phyloP scores from a whole-genome alignment of 2,797 vertebrate species.

The Pteropus rufus region DNA sequence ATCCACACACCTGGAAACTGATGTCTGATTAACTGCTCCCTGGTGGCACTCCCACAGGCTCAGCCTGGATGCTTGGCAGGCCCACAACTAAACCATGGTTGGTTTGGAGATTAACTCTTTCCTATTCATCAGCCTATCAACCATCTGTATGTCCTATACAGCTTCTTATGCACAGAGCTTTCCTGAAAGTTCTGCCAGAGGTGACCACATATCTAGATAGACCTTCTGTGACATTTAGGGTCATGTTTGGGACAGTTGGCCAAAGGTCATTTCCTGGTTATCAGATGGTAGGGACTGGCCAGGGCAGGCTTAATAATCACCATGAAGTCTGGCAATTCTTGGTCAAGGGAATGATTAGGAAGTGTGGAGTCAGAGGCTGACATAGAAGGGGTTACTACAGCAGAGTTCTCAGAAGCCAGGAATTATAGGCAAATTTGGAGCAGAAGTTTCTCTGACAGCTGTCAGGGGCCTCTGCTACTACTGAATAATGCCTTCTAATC shows the following conservation, averaged over 20 bases:
- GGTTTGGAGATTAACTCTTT: slow-evolving; percentile 61
- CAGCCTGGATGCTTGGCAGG: background rate
- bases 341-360: background rate
- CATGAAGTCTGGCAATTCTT: background rate
- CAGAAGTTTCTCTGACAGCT: slow-evolving; percentile 5
- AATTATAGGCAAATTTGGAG: background rate
- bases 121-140: background rate
- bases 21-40: slow-evolving; percentile 66
- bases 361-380: background rate
- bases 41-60: background rate
- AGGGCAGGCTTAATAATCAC: background rate
- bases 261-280: background rate
- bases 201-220: background rate
- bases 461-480: background rate
- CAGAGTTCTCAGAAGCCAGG: background rate
- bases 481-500: background rate
- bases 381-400: background rate
- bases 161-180: background rate
- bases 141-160: background rate
- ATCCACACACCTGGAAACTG: slow-evolving; percentile 52
- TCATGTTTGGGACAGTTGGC: background rate
- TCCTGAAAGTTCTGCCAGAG: background rate
- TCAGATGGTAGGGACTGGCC: background rate
- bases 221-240: background rate
- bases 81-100: slow-evolving; percentile 8